Percentiles rank a stretch among this genome's conserved stretches.
Evolutionary conservation across 2,113 vertebrate species (phyloP).

Genomic region (Vireo altiloquus): DNA sequence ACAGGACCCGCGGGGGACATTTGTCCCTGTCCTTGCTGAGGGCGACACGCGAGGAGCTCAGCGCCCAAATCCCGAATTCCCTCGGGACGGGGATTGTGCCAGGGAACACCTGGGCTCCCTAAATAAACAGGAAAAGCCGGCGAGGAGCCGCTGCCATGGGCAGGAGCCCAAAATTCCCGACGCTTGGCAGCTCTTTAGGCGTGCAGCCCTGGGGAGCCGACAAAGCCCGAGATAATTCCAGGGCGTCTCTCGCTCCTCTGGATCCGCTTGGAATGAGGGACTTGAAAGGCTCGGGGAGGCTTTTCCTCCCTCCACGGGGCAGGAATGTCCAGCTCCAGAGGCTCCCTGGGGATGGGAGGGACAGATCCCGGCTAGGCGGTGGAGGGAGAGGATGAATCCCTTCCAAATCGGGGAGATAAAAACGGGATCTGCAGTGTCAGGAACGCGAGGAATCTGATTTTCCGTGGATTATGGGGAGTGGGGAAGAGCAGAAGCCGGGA

Average conservation of each 20-base stretch:
- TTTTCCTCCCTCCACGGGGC: background rate
- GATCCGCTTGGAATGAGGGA: background rate
- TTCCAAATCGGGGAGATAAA: background rate
- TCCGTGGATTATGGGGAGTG: background rate
- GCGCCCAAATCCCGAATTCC: background rate
- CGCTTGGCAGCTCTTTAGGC: background rate
- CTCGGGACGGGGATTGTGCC: background rate
- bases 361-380: background rate
- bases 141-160: background rate
- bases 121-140: background rate
- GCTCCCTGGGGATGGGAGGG: background rate
- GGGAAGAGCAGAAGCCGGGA: background rate
- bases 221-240: background rate
- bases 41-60: background rate
- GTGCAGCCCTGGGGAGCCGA: background rate
- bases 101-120: background rate
- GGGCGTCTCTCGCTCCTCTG: background rate
- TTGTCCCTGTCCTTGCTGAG: background rate
- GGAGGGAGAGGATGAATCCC: background rate
- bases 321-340: background rate
- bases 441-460: background rate
- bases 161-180: background rate
- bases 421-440: background rate
- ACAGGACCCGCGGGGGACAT: background rate
- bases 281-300: background rate